Evolutionary conservation across 2,113 vertebrate species (phyloP), one percentile per base, ranked within the genome.

Genomic region (Oreochromis niloticus): DNA sequence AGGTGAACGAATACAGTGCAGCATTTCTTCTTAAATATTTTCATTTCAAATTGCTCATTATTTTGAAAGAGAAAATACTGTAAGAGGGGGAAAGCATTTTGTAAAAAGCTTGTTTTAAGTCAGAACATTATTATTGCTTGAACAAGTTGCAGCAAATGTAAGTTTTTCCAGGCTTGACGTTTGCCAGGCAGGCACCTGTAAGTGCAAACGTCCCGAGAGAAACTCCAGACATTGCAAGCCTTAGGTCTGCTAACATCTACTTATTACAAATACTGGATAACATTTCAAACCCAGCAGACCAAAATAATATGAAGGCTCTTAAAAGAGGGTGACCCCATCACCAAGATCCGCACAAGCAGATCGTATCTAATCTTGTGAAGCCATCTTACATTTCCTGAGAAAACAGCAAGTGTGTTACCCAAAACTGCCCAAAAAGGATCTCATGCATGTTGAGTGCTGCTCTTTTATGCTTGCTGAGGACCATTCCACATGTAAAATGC

Each of bases 181-280:
- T 9, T 59, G 16, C 3, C 24, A n/a, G 10, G 19, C 1, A 81
- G 36, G 5, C 32, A 80, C 78, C 78, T 39, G 78, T 10, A 39
- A 80, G 78, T 80, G 16, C 10, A 81, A 43, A 59, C 14, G 17
- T 17, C 56, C 10, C 9, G 1, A 41, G 4, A 30, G 14, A 16
- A 50, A 63, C 59, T 68, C n/a, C 46, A 68, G 11, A 8, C 54
- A 52, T 36, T 34, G 59, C 30, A 17, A 4, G 66, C 48, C 14
- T 39, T 27, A 32, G 43, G 13, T 57, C 36, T 52, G 27, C 41
- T 1, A 17, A 24, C 22, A 43, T 81, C 34, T 81, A 39, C 22
- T 57, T 56, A 43, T 81, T 57, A 81, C 34, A 81, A 56, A 81
- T 39, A 19, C 36, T 8, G 54, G 79, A 41, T 80, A 41, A 56